phyloP scores from a whole-genome alignment of 2,113 vertebrate genomes.

The Micronisus gabar region DNA sequence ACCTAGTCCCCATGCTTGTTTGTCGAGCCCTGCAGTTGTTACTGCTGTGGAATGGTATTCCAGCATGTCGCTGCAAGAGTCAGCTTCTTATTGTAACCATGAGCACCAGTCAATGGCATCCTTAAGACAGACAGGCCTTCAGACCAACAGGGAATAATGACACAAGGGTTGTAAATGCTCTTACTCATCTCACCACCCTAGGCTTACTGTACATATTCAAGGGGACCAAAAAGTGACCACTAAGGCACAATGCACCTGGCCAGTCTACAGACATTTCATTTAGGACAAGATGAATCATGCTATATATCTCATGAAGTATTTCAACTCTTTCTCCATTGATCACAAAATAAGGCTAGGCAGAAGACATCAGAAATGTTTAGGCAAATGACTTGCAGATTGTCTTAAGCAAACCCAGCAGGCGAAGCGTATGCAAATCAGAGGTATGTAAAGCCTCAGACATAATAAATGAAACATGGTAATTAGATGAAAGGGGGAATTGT shows the following conservation, averaged over 20 bases:
- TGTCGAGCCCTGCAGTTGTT: background rate
- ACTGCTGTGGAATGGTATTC: background rate
- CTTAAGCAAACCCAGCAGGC: background rate
- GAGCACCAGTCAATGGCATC: background rate
- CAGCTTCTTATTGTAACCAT: background rate
- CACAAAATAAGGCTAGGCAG: background rate
- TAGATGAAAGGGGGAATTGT: background rate
- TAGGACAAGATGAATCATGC: background rate
- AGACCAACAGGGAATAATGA: background rate
- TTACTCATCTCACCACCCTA: background rate
- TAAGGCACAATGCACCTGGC: background rate
- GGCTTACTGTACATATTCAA: background rate
- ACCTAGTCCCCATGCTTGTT: background rate
- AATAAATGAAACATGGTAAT: background rate
- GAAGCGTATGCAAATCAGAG: background rate
- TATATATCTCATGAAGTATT: background rate
- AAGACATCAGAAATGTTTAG: background rate
- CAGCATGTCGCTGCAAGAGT: accelerated
- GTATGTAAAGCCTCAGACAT: background rate
- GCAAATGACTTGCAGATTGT: background rate
- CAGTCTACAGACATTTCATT: background rate
- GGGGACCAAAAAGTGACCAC: background rate
- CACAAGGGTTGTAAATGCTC: background rate
- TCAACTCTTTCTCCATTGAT: background rate
- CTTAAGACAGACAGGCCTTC: background rate